These are phyloP conservation scores for Eidolon dupreanum DNA, from an alignment of 2,797 vertebrate genomes.

Conservation along the genomic window DNA sequence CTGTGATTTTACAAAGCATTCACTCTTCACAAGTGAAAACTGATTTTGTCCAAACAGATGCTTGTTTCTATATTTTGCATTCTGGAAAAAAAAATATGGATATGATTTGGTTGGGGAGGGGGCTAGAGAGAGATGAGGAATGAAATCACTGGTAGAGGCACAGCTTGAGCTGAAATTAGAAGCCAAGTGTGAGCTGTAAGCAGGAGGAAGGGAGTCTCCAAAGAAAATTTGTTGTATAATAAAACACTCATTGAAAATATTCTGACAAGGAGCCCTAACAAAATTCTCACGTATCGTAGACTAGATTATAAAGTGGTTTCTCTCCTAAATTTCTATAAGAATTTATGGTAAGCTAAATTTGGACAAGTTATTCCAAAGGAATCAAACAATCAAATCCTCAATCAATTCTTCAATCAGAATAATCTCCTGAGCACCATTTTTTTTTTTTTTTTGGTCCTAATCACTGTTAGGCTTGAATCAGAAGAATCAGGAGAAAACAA, in stretches of 20 bases:
- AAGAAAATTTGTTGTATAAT: constrained; percentile 78
- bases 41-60: constrained; percentile 83
- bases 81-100: constrained; percentile 68
- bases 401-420: constrained; percentile 61
- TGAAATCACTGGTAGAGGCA: constrained; percentile 54
- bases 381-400: constrained; percentile 55
- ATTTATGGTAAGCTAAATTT: constrained; percentile 56
- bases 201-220: constrained; percentile 70
- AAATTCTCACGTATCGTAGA: constrained; percentile 68
- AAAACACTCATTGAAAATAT: constrained; percentile 79
- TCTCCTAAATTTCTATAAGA: constrained; percentile 52
- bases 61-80: constrained; percentile 82
- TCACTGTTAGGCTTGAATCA: constrained; percentile 52
- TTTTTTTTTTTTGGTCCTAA: neutral
- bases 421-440: constrained; percentile 23
- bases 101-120: constrained; percentile 73
- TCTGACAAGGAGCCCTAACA: constrained; percentile 70
- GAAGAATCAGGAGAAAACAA: constrained; percentile 42
- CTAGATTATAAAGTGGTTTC: constrained; percentile 62
- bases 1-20: constrained; percentile 76
- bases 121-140: constrained; percentile 48
- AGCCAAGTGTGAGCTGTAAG: constrained; percentile 66
- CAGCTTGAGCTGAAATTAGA: constrained; percentile 73
- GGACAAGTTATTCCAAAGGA: constrained; percentile 64
- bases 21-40: constrained; percentile 78